Conservation (phyloP, 1,140 invertebrate genomes). For the Drosophila ercepeae region DNA sequence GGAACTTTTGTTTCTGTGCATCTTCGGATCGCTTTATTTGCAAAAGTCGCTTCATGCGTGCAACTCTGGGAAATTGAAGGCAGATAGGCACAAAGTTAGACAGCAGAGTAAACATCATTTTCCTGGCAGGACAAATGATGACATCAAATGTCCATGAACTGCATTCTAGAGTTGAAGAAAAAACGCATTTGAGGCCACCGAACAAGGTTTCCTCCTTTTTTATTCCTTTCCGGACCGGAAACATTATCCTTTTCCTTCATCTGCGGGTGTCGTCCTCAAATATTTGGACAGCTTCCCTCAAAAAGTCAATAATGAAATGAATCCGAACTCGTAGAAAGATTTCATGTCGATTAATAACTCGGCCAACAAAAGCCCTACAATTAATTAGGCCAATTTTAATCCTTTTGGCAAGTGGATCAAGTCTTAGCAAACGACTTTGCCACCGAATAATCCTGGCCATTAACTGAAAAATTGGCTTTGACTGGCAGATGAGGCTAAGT, state of each 20-base stretch:
- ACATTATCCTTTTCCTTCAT: constrained; percentile 47
- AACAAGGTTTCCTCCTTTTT: too few relatives aligned
- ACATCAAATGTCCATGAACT: constrained; percentile 28
- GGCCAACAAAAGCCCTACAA: constrained; percentile 44
- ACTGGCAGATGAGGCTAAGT: constrained; percentile 29
- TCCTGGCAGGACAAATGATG: constrained; percentile 40
- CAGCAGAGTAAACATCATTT: constrained; percentile 72
- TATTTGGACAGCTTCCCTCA: background rate
- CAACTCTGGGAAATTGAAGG: constrained; percentile 9
- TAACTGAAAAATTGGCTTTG: constrained; percentile 50
- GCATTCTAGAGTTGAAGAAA: constrained; percentile 33
- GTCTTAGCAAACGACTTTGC: constrained; percentile 60
- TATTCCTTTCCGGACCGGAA: constrained; percentile 56
- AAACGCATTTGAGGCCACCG: constrained; percentile 69
- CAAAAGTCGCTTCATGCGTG: constrained; percentile 21
- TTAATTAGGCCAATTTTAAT: constrained; percentile 74
- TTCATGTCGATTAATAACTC: constrained; percentile 62
- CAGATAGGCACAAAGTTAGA: constrained; percentile 46
- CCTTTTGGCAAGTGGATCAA: constrained; percentile 54
- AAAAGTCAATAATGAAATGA: background rate
- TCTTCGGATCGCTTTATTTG: constrained; percentile 17
- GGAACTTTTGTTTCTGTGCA: constrained; percentile 4
- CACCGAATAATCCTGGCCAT: constrained; percentile 58
- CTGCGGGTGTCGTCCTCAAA: constrained; percentile 15
- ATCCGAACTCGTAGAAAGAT: background rate